phyloP scores from a whole-genome alignment of 2,113 vertebrate genomes.

The Picathartes gymnocephalus region DNA sequence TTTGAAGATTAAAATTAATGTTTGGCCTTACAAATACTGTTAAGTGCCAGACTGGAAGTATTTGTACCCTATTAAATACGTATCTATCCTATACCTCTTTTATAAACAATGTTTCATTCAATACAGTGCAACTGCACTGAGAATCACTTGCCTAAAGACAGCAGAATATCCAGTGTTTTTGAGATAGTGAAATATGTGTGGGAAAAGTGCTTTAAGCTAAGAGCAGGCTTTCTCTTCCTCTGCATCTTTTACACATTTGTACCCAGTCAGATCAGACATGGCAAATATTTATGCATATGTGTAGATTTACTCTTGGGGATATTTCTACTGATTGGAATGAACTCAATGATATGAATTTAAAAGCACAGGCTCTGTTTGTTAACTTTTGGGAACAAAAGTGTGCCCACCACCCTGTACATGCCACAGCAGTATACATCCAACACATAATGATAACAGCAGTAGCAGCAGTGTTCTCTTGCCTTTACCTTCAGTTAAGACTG shows the following conservation, averaged over 20 bases:
- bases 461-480: not conserved
- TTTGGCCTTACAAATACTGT: not conserved
- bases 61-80: not conserved
- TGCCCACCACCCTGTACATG: not conserved
- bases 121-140: accelerated
- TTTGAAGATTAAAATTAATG: not conserved
- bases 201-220: not conserved
- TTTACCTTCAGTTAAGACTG: not conserved
- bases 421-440: not conserved
- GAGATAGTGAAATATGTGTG: not conserved
- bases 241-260: not conserved
- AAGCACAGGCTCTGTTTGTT: not conserved
- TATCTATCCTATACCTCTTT: not conserved
- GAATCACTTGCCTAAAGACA: not conserved
- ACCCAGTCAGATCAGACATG: not conserved
- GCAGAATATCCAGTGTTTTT: not conserved
- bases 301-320: not conserved
- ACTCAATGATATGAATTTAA: not conserved
- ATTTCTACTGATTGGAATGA: not conserved
- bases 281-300: not conserved
- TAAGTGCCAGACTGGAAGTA: not conserved
- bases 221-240: not conserved
- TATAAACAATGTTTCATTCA: not conserved
- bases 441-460: not conserved
- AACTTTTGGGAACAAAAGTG: not conserved